Base-by-base conservation (phyloP, 1,140 invertebrate genomes). In the Aphis gossypii region DNA sequence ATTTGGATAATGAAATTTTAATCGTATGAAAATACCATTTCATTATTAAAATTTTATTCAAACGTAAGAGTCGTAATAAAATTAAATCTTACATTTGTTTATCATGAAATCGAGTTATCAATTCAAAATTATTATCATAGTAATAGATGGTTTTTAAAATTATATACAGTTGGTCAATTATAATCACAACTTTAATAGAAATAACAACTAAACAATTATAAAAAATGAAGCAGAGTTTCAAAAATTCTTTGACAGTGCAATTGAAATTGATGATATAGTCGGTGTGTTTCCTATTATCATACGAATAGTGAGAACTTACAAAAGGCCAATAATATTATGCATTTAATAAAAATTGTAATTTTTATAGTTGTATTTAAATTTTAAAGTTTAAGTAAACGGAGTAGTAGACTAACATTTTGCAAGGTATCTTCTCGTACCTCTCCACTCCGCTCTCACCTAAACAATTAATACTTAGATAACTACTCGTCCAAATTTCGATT, bases 181-280 rank as follows among this genome's bases (percentile, higher is more conserved):
- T 68, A 68, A 68, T 3, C 30, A 84, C 21, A 44, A 41, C 5
- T 83, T 83, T 30, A 83, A 23, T 84, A 41, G 82, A 84, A 84
- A 84, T 30, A 84, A 84, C 82, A 83, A 83, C 41, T 82, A 38
- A 1, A 82, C 38, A 86, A 86, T 84, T 84, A 44, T 41, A 84
- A 86, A n/a, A 30, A 86, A 44, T 84, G 83, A 84, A 86, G 44
- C 30, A 46, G 83, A 86, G 44, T 46, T 84, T 86, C 20, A 86
- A 86, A 8, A 6, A 84, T 46, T 84, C 11, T 84, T 44, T 44
- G 18, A 84, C 25, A 84, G 1, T 84, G 18, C 41, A 25, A 44
- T 38, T 44, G 21, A 38, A 46, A 84, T 84, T 44, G 2, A 21
- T 46, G 41, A 84, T 44, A 44, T 44, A 4, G 41, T 84, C 25